Base-by-base conservation (phyloP, 2,113 vertebrate genomes). In the Phalacrocorax carbo region DNA sequence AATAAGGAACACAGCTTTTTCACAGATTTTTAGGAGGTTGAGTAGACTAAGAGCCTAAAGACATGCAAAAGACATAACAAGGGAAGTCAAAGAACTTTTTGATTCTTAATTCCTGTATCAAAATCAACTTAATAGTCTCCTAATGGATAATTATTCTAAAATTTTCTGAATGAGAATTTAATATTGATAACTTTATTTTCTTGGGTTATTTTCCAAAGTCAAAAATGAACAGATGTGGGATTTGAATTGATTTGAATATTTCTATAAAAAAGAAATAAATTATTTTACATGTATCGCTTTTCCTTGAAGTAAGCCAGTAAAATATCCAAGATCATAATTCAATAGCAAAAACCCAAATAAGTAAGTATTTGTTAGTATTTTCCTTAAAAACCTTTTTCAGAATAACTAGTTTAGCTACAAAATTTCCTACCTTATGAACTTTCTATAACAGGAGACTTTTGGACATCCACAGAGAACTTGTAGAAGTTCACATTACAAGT, bases 391-490 rank as follows among this genome's bases (percentile, higher is more conserved):
- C 0, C 5, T 55, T 78, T 70, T 52, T 70, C 34, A 55, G 18
- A 75, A 48, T 44, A 90, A 69, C 30, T 64, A 58, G 57, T 34
- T 90, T 83, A 94, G 83, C 90, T 89, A 87, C 64, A 94, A 88
- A 86, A 85, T 92, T 80, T 97, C 70, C 70, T 94, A 82, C 69
- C 72, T 94, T 61, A 46, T 25, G 88, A 23, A 34, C 77, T 92
- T 96, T 87, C 70, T 96, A 49, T 70, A 96, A 95, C 66, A 89
- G 64, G 62, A 95, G 44, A 93, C 80, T 10, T 95, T 94, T 88
- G 87, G 60, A 83, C 48, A 7, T 76, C 70, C 91, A 93, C 84
- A 93, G 81, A 93, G 93, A 87, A 97, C 79, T 82, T 92, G 54
- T 49, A 15, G 44, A 93, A 72, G 34, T 70, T 94, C 70, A 93